Evolutionary conservation across 1,140 invertebrate species (phyloP), one percentile per base, ranked within the genome.

Genomic region (Oncopodura yosiiana): DNA sequence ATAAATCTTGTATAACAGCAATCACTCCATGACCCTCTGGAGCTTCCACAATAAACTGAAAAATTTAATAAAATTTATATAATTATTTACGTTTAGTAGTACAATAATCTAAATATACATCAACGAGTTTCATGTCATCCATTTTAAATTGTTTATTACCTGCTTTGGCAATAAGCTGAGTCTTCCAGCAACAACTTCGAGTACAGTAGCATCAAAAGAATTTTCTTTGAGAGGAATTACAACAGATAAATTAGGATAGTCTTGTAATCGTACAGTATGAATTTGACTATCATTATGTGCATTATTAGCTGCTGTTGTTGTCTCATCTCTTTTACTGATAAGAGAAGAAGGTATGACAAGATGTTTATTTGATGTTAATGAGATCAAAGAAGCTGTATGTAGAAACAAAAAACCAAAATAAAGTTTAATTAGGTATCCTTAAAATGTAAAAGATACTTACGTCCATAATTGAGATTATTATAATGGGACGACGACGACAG

Each of bases 11-110:
- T 16, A 48, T 48, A 11, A 48, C 45, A 6, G 45, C 45, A 24
- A 48, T 48, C 4, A 48, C 45, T 9, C 53, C 44, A 49, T 55
- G 53, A 43, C 49, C 27, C 27, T 55, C 46, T 26, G 53, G 53
- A 34, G 53, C 53, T 34, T 55, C 44, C 24, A 55, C 38, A 32
- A 11, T 48, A 41, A 55, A 55, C 9, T 14, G 3, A 21, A 6
- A 6, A 6, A 34, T 6, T 34, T 34, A 14, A 6, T 6, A 34
- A 8, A 34, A 34, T 34, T 14, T n/a, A n/a, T 34, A 8, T 6
- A 34, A 34, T 8, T 34, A 14, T 6, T 14, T 14, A 14, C 14
- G 30, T 34, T 34, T 6, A 8, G 30, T 34, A 34, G 6, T 8
- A 6, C 30, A 14, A 14, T 14, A 34, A 14, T 34, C 6, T 34